Base-by-base conservation (phyloP, 2,797 vertebrate species). In the Esox masquinongy region DNA sequence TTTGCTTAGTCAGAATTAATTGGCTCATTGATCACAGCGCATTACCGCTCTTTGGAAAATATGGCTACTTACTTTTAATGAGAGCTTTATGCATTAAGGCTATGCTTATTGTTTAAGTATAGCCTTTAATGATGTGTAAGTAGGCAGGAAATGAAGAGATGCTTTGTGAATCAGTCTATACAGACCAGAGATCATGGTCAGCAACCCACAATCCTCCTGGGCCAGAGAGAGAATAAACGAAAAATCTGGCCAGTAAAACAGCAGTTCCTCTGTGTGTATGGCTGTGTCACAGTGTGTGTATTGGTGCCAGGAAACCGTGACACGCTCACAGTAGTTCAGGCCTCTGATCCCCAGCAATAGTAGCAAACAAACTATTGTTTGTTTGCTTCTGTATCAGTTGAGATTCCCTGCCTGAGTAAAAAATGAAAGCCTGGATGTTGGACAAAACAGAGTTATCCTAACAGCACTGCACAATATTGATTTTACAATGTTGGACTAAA, bases 301-400 rank as follows among this genome's bases (percentile, higher is more conserved):
- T 71, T 64, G 66, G 29, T 22, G 63, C 68, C 73, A 77, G 74
- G 74, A 84, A 81, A 74, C 78, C 31, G 72, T 75, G 80, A 84
- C 82, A 74, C 24, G 73, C 47, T 77, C 79, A 78, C 74, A 69
- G 24, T 68, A 72, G 70, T 76, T 77, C 39, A 2, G n/a, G 67
- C 68, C n/a, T 78, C 67, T 59, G 76, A 64, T 77, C 16, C 53
- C 74, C 51, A 36, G 75, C 39, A 50, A 59, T 76, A 68, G 72
- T 79, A 76, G 77, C 76, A 79, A 85, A 85, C 74, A 75, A 79
- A 68, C 72, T n/a, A n/a, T n/a, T n/a, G n/a, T n/a, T 70, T 75
- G 72, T 61, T 70, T 64, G 24, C 63, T 15, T 4, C 11, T 34
- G 68, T 61, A 61, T 4, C 71, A 43, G 19, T 50, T 22, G 50